These are phyloP conservation scores for Glaucomys volans DNA, from an alignment of 2,113 vertebrate species.

Conservation along the genomic window DNA sequence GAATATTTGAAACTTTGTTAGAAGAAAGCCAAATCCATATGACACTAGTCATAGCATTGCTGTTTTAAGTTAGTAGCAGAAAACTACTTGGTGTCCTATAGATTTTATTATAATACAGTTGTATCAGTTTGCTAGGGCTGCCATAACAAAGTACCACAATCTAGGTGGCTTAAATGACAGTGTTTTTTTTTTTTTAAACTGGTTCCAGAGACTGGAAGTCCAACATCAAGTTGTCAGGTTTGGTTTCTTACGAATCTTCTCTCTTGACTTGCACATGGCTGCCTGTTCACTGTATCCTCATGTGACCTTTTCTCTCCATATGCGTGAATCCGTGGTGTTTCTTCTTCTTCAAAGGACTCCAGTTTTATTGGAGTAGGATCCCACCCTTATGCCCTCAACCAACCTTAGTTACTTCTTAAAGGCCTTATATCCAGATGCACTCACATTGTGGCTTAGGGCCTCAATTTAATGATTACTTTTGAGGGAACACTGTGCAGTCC, in stretches of 20 bases:
- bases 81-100: neutral
- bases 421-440: neutral
- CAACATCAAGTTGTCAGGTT: neutral
- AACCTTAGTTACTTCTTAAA: constrained; percentile 2
- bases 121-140: constrained; percentile 1
- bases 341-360: neutral
- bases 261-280: neutral
- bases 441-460: neutral
- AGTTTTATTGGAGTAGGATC: neutral
- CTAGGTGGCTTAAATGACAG: too few species aligned
- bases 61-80: neutral
- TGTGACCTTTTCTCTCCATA: neutral
- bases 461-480: neutral
- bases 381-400: neutral
- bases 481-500: neutral
- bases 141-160: neutral
- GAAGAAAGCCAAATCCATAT: neutral
- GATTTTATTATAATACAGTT: neutral
- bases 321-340: neutral
- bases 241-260: constrained; percentile 10
- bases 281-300: neutral
- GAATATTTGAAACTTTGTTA: constrained; percentile 22
- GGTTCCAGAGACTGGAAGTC: neutral
- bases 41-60: neutral
- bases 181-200: too few species aligned